Evolutionary conservation across 1,140 invertebrate species (phyloP).

Genomic region (Phortica variegata): DNA sequence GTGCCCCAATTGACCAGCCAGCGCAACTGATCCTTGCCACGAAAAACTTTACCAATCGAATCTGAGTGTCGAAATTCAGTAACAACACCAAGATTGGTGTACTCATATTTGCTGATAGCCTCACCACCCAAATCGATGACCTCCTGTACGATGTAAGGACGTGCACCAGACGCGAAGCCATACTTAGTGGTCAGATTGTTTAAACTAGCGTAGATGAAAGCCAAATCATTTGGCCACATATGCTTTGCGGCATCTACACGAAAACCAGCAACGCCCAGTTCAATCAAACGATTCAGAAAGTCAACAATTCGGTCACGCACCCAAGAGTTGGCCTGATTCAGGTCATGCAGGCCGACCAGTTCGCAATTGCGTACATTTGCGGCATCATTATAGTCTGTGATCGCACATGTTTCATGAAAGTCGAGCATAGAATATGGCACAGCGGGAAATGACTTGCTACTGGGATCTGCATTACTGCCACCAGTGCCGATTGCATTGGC

Average conservation of each 20-base stretch:
- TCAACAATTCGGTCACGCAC: constrained; percentile 68
- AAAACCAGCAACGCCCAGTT: constrained; percentile 76
- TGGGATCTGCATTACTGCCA: constrained; percentile 58
- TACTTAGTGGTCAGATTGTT: constrained; percentile 63
- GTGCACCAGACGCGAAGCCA: constrained; percentile 62
- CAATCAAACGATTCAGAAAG: constrained; percentile 69
- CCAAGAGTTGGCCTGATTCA: constrained; percentile 65
- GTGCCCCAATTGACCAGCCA: constrained; percentile 61
- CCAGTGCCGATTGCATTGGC: constrained; percentile 60
- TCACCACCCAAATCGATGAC: constrained; percentile 74
- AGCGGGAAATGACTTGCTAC: constrained; percentile 53
- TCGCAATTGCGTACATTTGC: constrained; percentile 71
- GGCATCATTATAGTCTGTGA: constrained; percentile 58
- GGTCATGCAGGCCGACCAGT: constrained; percentile 68
- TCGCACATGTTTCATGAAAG: constrained; percentile 61
- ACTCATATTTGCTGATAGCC: constrained; percentile 63
- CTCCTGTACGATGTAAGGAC: constrained; percentile 76
- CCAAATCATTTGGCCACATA: constrained; percentile 76
- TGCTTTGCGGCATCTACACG: constrained; percentile 75
- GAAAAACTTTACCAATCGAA: constrained; percentile 58
- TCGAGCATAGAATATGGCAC: constrained; percentile 59
- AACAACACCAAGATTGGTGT: constrained; percentile 67
- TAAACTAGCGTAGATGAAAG: constrained; percentile 62
- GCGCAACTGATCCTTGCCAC: constrained; percentile 53
- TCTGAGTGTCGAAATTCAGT: constrained; percentile 68